Percentiles rank a stretch among this genome's conserved stretches.
Conservation (phyloP, 1,140 invertebrate genomes). For the Zaprionus nigranus region DNA sequence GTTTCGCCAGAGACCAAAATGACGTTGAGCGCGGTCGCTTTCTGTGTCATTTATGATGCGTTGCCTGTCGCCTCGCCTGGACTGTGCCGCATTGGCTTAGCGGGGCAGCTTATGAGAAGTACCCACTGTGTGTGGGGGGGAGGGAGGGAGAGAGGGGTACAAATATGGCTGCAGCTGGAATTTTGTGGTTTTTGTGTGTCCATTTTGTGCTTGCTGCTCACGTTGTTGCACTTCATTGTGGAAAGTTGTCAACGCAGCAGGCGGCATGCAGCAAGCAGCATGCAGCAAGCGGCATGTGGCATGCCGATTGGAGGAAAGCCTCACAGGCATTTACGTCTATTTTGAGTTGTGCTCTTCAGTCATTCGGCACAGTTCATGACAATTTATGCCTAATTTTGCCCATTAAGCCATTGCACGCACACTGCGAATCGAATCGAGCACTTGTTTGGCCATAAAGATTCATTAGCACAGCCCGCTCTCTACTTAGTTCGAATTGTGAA, state of each 20-base stretch:
- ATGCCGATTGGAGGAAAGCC: slow-evolving; percentile 2
- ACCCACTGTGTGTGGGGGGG: background rate
- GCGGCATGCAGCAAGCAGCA: background rate
- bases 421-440: background rate
- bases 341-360: slow-evolving; percentile 1
- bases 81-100: background rate
- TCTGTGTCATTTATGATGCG: background rate
- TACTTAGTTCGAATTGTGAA: background rate
- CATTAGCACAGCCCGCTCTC: background rate
- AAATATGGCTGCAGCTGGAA: background rate
- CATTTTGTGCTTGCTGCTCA: slow-evolving; percentile 6
- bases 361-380: slow-evolving; percentile 3
- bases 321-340: background rate
- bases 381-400: slow-evolving; percentile 2
- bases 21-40: background rate
- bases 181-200: slow-evolving; percentile 5
- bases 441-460: background rate
- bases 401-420: background rate
- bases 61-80: background rate
- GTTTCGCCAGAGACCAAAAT: background rate
- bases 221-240: slow-evolving; percentile 5
- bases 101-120: background rate
- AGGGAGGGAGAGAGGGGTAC: background rate
- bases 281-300: background rate
- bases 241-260: slow-evolving; percentile 6